Evolutionary conservation across 2,888 invertebrate genomes (phyloP).

Genomic region (Sceliomorpha sp.): DNA sequence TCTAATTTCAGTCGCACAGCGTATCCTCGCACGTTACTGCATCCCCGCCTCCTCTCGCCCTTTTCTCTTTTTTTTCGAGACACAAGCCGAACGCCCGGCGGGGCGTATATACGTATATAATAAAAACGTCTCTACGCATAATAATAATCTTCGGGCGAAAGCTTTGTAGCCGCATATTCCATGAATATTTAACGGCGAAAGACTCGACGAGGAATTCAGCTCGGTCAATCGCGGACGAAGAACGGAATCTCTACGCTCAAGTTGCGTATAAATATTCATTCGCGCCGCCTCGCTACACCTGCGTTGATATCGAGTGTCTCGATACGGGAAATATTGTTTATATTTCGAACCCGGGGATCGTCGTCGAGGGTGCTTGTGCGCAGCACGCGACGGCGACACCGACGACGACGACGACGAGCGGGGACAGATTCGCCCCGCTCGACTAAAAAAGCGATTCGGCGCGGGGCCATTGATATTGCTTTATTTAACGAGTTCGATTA

Average conservation of each 20-base stretch:
- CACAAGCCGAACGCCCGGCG: slow-evolving; percentile 38
- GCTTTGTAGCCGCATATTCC: slow-evolving; percentile 42
- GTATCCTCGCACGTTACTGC: slow-evolving; percentile 39
- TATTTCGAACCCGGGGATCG: slow-evolving; percentile 14
- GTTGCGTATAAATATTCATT: slow-evolving; percentile 48
- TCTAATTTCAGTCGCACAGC: slow-evolving; percentile 39
- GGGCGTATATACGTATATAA: no score
- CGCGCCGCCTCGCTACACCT: slow-evolving; percentile 23
- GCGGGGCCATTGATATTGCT: no score
- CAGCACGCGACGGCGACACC: no score
- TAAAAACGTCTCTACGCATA: slow-evolving; percentile 41
- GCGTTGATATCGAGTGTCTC: slow-evolving; percentile 29
- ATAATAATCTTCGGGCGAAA: slow-evolving; percentile 34
- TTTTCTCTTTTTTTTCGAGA: no score
- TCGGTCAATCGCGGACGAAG: slow-evolving; percentile 37
- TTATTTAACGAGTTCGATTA: no score
- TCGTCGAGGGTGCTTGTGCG: slow-evolving; percentile 3
- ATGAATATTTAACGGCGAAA: slow-evolving; percentile 49
- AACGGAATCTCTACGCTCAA: slow-evolving; percentile 44
- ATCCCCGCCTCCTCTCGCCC: no score
- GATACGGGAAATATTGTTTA: slow-evolving; percentile 28
- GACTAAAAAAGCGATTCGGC: no score
- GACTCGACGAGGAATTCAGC: slow-evolving; percentile 37
- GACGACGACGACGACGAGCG: no score
- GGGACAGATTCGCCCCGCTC: no score